A percentile compares a stretch with the other conserved stretches of the same genome.
Evolutionary conservation across 2,888 invertebrate genomes (phyloP).

Genomic region (Petrolisthes cinctipes): DNA sequence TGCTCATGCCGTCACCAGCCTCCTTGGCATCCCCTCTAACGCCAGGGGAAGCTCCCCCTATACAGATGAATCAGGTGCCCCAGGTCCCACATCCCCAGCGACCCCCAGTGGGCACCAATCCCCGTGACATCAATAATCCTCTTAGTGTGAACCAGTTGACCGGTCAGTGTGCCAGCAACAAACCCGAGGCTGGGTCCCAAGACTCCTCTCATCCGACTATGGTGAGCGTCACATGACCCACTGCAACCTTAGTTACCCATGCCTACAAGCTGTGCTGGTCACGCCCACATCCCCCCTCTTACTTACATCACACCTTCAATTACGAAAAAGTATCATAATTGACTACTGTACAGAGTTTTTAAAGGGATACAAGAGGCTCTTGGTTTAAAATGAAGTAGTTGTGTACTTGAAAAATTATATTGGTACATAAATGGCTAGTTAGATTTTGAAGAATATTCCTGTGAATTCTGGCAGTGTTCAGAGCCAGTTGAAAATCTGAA

Average conservation of each 20-base stretch:
- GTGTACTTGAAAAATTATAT: neutral
- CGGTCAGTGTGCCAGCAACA: slow-evolving; percentile 62
- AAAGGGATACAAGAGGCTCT: slow-evolving; percentile 8
- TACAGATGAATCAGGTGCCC: slow-evolving; percentile 63
- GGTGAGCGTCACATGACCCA: slow-evolving; percentile 66
- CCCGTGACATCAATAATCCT: slow-evolving; percentile 92
- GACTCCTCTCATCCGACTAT: slow-evolving; percentile 62
- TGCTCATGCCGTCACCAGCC: slow-evolving; percentile 66
- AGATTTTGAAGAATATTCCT: too few species aligned
- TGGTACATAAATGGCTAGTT: too few species aligned
- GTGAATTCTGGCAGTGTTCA: too few species aligned
- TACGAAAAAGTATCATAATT: slow-evolving; percentile 52
- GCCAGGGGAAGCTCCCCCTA: slow-evolving; percentile 62
- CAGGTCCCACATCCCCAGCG: slow-evolving; percentile 72
- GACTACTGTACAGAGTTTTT: neutral
- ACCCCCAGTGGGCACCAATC: slow-evolving; percentile 90
- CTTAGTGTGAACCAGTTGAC: slow-evolving; percentile 91
- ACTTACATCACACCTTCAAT: slow-evolving; percentile 42
- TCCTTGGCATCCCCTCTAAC: slow-evolving; percentile 64
- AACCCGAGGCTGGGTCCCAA: slow-evolving; percentile 54
- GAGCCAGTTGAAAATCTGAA: too few species aligned
- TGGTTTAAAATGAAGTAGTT: neutral
- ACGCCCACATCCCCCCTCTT: slow-evolving; percentile 50
- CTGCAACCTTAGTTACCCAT: slow-evolving; percentile 68
- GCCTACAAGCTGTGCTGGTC: slow-evolving; percentile 58